Conservation (phyloP, 2,113 vertebrate genomes). For the Dicrurus megarhynchus region DNA sequence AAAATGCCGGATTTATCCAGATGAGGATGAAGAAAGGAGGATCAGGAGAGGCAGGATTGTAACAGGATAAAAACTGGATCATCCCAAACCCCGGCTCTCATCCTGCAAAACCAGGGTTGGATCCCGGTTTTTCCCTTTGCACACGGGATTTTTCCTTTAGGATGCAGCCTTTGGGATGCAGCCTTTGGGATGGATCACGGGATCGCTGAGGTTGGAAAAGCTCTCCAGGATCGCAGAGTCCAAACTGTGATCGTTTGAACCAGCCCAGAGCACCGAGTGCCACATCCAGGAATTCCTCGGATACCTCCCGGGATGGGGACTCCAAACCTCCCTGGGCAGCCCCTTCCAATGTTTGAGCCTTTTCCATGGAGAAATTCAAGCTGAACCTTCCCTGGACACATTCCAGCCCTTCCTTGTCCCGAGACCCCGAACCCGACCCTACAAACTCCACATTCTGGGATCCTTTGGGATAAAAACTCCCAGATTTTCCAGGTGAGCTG, state of each 20-base stretch:
- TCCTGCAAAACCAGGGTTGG: fast-evolving
- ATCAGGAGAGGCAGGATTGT: background rate
- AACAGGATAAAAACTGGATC: background rate
- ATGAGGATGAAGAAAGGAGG: background rate
- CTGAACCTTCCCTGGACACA: background rate
- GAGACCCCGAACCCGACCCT: too few relatives aligned
- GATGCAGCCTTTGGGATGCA: background rate
- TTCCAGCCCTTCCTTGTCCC: background rate
- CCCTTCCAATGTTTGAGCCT: background rate
- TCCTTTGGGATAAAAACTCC: background rate
- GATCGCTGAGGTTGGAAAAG: background rate
- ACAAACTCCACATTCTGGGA: background rate
- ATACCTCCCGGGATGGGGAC: background rate
- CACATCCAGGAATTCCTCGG: background rate
- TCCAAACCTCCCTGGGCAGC: background rate
- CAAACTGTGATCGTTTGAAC: too few relatives aligned
- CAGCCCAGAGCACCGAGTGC: background rate
- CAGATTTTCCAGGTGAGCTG: background rate
- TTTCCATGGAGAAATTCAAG: background rate
- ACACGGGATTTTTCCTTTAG: too few relatives aligned
- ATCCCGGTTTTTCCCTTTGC: background rate
- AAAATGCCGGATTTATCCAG: background rate
- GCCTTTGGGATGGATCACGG: background rate
- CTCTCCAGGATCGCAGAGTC: background rate
- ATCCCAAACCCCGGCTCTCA: background rate